Conservation (phyloP, 2,113 vertebrate species). For the Spea bombifrons region DNA sequence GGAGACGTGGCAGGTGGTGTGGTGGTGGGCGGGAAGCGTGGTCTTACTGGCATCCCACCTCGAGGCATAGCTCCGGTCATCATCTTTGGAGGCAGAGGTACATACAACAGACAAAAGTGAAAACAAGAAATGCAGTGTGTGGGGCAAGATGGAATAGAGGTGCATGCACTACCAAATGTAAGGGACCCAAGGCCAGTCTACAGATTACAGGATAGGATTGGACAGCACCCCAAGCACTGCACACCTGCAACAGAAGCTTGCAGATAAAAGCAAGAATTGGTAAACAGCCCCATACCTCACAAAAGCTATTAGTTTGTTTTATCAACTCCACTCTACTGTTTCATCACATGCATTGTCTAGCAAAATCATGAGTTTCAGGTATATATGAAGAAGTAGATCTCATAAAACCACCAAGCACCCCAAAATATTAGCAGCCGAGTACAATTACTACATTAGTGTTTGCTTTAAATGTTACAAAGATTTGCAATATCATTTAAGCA, state of each 20-base stretch:
- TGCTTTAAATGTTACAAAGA: no score
- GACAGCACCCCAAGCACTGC: conserved; percentile 47
- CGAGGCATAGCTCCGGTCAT: conserved; percentile 77
- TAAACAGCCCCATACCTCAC: not conserved
- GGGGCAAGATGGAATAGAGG: conserved; percentile 49
- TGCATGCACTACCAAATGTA: conserved; percentile 58
- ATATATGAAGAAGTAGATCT: no score
- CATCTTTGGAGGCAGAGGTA: conserved; percentile 84
- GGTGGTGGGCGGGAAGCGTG: conserved; percentile 77
- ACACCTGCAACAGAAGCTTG: conserved; percentile 15
- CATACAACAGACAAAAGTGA: conserved; percentile 80
- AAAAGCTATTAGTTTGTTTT: not conserved
- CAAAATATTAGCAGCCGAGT: no score
- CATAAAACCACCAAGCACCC: no score
- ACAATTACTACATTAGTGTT: no score
- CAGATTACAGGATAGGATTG: conserved; percentile 41
- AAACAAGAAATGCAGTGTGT: conserved; percentile 73
- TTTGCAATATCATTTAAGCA: no score
- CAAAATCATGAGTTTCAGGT: no score
- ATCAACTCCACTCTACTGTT: no score
- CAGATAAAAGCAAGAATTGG: not conserved
- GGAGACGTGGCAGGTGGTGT: conserved; percentile 71
- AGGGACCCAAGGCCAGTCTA: conserved; percentile 42
- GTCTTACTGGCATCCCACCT: conserved; percentile 80
- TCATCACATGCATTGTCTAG: no score